Conservation (phyloP, 2,113 vertebrate genomes). For the Callionymus lyra region DNA sequence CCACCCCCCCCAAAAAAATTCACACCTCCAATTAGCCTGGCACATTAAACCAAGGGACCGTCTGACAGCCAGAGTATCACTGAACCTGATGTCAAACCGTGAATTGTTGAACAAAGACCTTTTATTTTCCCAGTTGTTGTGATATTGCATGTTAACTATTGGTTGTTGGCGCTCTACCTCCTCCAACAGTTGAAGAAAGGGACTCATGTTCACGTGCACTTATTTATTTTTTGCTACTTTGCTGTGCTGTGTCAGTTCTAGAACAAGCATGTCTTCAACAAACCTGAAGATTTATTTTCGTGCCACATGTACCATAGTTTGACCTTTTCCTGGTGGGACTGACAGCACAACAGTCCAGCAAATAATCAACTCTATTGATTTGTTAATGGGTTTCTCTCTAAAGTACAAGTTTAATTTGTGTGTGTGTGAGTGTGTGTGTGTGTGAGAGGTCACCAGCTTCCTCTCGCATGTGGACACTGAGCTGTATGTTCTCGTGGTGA, state of each 20-base stretch:
- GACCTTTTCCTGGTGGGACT: constrained; percentile 24
- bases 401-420: constrained; percentile 7
- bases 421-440: constrained; percentile 18
- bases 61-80: constrained; percentile 16
- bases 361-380: constrained; percentile 47
- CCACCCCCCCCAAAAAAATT: background rate
- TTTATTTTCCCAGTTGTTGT: constrained; percentile 23
- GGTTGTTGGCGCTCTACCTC: constrained; percentile 55
- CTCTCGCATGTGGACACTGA: constrained; percentile 50
- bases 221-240: constrained; percentile 24
- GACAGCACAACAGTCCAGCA: constrained; percentile 46
- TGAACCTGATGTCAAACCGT: background rate
- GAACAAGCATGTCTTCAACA: constrained; percentile 46
- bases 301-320: constrained; percentile 50
- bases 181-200: constrained; percentile 54
- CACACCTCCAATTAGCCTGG: constrained; percentile 23
- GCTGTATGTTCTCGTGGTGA: constrained; percentile 38
- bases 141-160: constrained; percentile 29
- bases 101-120: constrained; percentile 23
- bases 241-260: constrained; percentile 34
- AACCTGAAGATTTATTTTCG: constrained; percentile 36
- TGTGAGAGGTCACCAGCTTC: constrained; percentile 40
- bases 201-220: constrained; percentile 55
- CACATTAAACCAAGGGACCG: constrained; percentile 13
- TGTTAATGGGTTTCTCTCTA: constrained; percentile 37